Evolutionary conservation across 2,113 vertebrate species (phyloP).

Genomic region (Hypanus sabinus): DNA sequence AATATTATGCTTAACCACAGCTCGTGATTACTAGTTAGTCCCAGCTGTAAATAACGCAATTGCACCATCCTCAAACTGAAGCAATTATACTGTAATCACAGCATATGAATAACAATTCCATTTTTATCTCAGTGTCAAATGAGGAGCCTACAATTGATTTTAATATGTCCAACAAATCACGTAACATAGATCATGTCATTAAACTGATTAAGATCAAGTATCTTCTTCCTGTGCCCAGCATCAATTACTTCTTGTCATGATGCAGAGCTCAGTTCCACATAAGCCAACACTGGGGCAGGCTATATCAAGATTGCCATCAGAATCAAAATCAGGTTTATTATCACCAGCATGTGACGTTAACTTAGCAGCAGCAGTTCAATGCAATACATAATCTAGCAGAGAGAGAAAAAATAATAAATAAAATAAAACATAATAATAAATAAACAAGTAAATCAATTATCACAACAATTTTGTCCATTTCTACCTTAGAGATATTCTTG

Average conservation of each 20-base stretch:
- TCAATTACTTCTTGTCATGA: background rate
- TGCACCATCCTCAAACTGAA: background rate
- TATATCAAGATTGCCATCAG: background rate
- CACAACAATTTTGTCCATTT: background rate
- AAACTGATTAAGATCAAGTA: background rate
- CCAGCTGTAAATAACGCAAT: constrained; percentile 5
- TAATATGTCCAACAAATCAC: background rate
- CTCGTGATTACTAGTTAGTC: background rate
- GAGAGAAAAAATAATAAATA: no score
- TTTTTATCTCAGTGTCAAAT: background rate
- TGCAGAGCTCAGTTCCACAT: background rate
- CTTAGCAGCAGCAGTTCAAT: no score
- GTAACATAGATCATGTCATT: background rate
- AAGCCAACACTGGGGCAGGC: background rate
- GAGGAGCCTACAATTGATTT: background rate
- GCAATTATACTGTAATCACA: background rate
- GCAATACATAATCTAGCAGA: no score
- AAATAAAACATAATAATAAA: no score
- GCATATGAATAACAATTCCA: background rate
- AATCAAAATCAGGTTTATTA: no score
- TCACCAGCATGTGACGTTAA: no score
- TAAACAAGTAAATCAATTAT: no score
- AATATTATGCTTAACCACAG: background rate
- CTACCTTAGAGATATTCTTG: background rate
- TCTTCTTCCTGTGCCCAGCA: background rate